Conservation (phyloP, 2,797 vertebrate species). For the Anolis apletophallus region DNA sequence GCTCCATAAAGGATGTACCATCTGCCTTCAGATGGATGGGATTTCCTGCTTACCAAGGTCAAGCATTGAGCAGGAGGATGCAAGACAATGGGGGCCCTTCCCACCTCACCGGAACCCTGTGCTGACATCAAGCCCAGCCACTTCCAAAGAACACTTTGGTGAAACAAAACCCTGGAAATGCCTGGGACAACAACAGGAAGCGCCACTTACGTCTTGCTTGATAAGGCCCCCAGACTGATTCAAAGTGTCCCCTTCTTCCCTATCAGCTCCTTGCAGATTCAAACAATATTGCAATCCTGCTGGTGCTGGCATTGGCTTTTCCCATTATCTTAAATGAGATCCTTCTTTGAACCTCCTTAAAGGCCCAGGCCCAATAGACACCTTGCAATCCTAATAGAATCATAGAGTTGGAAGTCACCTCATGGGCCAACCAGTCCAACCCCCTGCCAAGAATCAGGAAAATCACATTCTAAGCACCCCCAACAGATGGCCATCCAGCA, state of each 20-base stretch:
- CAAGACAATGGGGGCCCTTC: conserved; percentile 23
- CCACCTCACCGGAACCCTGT: conserved; percentile 16
- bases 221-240: conserved; percentile 12
- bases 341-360: background rate
- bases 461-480: no score
- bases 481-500: no score
- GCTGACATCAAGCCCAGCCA: conserved; percentile 13
- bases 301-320: background rate
- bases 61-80: conserved; percentile 12
- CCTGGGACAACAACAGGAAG: conserved; percentile 51
- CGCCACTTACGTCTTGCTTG: background rate
- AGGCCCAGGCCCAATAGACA: background rate
- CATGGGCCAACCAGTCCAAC: no score
- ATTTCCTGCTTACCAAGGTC: conserved; percentile 35
- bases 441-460: no score
- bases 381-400: background rate
- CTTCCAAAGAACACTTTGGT: conserved; percentile 27
- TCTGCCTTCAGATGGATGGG: conserved; percentile 12
- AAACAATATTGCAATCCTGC: background rate
- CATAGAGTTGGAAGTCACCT: no score
- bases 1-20: conserved; percentile 25
- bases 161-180: conserved; percentile 46
- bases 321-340: background rate
- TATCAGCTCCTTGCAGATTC: conserved; percentile 17
- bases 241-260: background rate